Base-by-base conservation (phyloP, 2,888 invertebrate species). In the Agonopterix heracliana region DNA sequence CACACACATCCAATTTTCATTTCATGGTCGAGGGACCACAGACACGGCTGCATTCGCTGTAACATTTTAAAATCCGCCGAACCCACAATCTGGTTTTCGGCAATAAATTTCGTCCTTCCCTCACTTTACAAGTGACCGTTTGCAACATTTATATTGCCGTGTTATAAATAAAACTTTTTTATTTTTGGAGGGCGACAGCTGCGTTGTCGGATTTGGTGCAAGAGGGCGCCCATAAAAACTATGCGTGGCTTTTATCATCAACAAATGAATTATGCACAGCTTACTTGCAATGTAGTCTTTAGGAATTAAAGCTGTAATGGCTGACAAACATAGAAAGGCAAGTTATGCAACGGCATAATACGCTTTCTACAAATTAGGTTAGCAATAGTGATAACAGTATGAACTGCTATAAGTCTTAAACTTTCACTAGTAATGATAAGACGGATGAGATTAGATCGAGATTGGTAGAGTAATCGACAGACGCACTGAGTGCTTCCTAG, bases 401-500 rank as follows among this genome's bases (percentile, higher is more conserved):
- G 52, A 49, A 47, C 36, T 48, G 48, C 44, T 34, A 35, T 13
- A 43, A 48, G 50, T 50, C 53, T 63, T 62, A 58, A 72, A 78
- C 84, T 85, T 86, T 86, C 86, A 77, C 81, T 64, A 59, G 54
- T 60, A 75, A 66, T 65, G 63, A 68, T 66, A 67, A 74, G 68
- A 66, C 61, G 58, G 64, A 58, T 66, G 61, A 77, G 78, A 81
- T 82, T 72, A 71, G 70, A 79, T 80, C 68, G 62, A 76, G 76
- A 78, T 78, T 74, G 78, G 72, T 71, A 63, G 65, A 11, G 73
- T 77, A 81, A 85, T 81, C 77, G 73, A 75, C 76, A 70, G 68
- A 69, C 70, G 66, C 66, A 66, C 61, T 58, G 61, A 73, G 75
- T 71, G 75, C 75, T 83, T 81, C 79, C 81, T 68, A 74, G 68